phyloP scores from a whole-genome alignment of 2,797 vertebrate species.

The Manis crassicaudata region DNA sequence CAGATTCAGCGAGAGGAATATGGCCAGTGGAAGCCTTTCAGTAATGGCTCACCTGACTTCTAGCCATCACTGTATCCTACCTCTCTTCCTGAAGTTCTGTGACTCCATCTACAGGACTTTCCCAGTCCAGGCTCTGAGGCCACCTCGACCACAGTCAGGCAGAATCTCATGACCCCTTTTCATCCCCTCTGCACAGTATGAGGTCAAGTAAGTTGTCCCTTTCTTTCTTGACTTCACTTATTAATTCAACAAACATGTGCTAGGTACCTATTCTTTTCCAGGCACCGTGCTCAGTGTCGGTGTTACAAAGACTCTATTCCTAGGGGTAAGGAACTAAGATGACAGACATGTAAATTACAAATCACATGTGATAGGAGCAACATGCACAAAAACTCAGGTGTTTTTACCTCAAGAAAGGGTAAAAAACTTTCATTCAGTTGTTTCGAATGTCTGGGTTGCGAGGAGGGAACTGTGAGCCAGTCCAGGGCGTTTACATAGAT shows the following conservation, averaged over 20 bases:
- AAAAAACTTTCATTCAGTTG: background rate
- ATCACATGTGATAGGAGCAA: background rate
- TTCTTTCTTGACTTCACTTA: background rate
- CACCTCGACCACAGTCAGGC: too few relatives aligned
- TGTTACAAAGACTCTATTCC: background rate
- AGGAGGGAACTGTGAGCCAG: background rate
- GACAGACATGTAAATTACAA: background rate
- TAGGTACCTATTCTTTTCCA: background rate
- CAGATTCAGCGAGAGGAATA: background rate
- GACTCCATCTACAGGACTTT: background rate
- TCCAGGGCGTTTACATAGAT: background rate
- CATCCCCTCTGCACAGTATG: background rate
- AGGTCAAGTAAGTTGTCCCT: background rate
- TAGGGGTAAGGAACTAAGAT: background rate
- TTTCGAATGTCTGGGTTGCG: background rate
- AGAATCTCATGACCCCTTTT: background rate
- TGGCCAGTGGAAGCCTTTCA: background rate
- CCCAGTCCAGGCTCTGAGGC: background rate
- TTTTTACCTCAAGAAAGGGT: background rate
- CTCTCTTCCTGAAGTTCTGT: background rate
- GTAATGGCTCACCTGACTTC: fast-evolving
- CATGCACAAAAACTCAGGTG: background rate
- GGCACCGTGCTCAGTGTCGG: background rate
- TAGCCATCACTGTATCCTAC: background rate
- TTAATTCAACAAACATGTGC: background rate